A percentile compares a stretch with the other conserved stretches of the same genome.
phyloP scores from a whole-genome alignment of 2,888 invertebrate species.

The Trisateles emortualis region DNA sequence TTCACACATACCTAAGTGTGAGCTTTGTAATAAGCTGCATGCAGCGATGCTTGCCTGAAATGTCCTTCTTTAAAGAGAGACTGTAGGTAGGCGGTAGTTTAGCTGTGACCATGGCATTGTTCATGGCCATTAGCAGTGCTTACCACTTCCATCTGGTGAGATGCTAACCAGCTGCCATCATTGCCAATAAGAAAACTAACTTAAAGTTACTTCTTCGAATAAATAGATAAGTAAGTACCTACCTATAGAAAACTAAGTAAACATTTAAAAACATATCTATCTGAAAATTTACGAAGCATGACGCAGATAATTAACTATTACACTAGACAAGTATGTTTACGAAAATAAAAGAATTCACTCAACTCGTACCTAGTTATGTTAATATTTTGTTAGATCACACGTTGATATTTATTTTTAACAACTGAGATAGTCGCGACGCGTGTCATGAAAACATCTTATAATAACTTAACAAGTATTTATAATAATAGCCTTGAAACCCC shows the following conservation, averaged over 20 bases:
- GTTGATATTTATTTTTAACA: conserved; percentile 31
- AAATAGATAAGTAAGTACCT: conserved; percentile 7
- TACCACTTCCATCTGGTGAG: too few relatives aligned
- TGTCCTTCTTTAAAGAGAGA: too few relatives aligned
- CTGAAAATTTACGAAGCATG: conserved; percentile 52
- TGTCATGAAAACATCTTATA: too few relatives aligned
- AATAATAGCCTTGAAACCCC: conserved; percentile 17
- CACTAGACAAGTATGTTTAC: conserved; percentile 27
- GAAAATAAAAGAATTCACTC: conserved; percentile 17
- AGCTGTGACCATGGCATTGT: too few relatives aligned
- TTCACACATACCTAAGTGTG: too few relatives aligned
- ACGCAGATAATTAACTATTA: conserved; percentile 50
- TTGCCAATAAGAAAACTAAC: too few relatives aligned
- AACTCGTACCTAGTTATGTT: conserved; percentile 14
- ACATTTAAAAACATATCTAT: conserved; percentile 51
- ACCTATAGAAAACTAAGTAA: conserved; percentile 25
- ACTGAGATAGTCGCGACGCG: conserved; percentile 5
- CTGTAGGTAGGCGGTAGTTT: too few relatives aligned
- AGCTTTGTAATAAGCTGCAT: too few relatives aligned
- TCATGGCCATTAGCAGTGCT: too few relatives aligned
- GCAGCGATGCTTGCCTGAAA: too few relatives aligned
- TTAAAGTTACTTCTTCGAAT: not conserved
- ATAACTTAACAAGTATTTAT: conserved; percentile 18
- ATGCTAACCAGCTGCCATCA: too few relatives aligned
- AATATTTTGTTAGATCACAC: conserved; percentile 18